phyloP scores from a whole-genome alignment of 2,113 vertebrate genomes.

The Naja naja region DNA sequence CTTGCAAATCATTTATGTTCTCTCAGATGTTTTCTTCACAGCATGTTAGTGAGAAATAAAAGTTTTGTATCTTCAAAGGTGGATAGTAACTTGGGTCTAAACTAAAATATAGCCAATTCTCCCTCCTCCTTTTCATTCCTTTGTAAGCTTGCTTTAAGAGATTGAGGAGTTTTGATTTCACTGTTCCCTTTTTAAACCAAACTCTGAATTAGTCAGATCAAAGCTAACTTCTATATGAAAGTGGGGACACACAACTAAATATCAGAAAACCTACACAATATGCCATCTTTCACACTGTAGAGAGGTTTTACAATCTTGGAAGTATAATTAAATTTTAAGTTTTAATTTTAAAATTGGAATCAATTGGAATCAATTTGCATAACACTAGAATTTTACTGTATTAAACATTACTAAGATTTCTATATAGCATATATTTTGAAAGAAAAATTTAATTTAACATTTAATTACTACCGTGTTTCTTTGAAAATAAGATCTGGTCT shows the following conservation, averaged over 20 bases:
- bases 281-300: neutral
- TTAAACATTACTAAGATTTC: neutral
- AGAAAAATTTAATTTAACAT: neutral
- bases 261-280: too few species aligned
- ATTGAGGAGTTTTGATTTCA: neutral
- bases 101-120: neutral
- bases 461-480: neutral
- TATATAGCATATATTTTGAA: neutral
- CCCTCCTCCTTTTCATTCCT: neutral
- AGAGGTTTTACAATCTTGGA: neutral
- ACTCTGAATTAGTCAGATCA: neutral
- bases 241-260: neutral
- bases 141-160: neutral
- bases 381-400: neutral
- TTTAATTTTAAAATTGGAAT: neutral
- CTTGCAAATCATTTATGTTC: neutral
- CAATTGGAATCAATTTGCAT: neutral
- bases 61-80: neutral
- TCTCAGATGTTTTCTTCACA: neutral
- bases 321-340: neutral
- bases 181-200: neutral
- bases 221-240: neutral
- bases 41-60: neutral
- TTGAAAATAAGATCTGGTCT: too few species aligned
- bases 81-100: neutral